These are phyloP conservation scores for Adrianichthys oophorus DNA, from an alignment of 2,797 vertebrate genomes.

Conservation along the genomic window DNA sequence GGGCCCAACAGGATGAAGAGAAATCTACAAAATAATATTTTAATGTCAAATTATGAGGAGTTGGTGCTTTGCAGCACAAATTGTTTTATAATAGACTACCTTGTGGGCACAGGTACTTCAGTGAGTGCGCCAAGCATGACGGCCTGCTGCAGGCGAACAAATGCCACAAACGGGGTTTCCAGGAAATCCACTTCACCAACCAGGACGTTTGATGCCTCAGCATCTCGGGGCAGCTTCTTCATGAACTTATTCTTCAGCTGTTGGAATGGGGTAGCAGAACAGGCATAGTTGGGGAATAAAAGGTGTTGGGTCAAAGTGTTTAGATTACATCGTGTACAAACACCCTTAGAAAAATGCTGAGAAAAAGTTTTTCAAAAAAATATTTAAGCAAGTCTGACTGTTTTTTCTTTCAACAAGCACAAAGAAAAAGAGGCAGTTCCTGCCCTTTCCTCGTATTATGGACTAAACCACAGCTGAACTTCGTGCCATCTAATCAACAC, in stretches of 20 bases:
- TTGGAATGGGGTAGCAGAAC: background rate
- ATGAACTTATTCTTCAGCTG: constrained; percentile 99
- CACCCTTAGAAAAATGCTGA: background rate
- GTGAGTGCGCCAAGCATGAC: constrained; percentile 96
- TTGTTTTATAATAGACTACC: constrained; percentile 71
- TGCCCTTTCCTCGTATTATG: constrained; percentile 47
- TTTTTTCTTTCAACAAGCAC: constrained; percentile 4
- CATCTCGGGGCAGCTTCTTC: constrained; percentile 96
- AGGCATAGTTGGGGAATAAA: too few relatives aligned
- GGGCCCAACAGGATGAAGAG: constrained; percentile 96
- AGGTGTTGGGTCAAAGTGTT: too few relatives aligned
- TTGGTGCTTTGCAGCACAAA: background rate
- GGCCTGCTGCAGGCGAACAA: constrained; percentile 94
- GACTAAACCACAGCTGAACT: constrained; percentile 11
- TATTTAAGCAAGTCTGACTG: background rate
- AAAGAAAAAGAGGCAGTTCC: constrained; percentile 15
- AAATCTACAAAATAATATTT: constrained; percentile 76
- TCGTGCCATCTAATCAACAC: constrained; percentile 26
- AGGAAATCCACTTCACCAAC: constrained; percentile 97
- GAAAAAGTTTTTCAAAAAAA: background rate
- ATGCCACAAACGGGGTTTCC: constrained; percentile 92
- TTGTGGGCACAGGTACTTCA: constrained; percentile 94
- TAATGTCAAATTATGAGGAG: background rate
- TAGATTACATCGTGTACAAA: background rate
- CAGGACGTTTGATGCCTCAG: constrained; percentile 95